These are phyloP conservation scores for Mythimna ferrago DNA, from an alignment of 2,888 invertebrate species.

Conservation along the genomic window DNA sequence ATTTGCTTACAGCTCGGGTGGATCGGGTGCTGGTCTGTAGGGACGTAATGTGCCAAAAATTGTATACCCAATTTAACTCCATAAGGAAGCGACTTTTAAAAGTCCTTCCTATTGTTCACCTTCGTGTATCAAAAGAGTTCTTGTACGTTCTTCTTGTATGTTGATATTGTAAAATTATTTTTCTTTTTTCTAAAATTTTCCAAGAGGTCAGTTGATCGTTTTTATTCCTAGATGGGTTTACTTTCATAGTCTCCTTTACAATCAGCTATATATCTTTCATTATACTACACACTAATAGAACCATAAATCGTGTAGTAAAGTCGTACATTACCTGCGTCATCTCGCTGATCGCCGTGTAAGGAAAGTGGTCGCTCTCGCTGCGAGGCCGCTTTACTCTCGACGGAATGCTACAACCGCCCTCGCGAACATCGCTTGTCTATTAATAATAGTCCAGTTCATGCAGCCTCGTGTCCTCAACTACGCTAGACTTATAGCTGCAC, in stretches of 20 bases:
- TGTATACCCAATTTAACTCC: no score
- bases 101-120: no score
- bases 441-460: slow-evolving; percentile 7
- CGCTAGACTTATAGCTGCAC: not conserved
- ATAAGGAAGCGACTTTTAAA: no score
- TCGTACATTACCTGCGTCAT: slow-evolving; percentile 26
- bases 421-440: slow-evolving; percentile 8
- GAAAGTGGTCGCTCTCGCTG: slow-evolving; percentile 34
- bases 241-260: not conserved
- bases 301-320: slow-evolving; percentile 23
- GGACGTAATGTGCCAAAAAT: no score
- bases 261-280: slow-evolving; percentile 1
- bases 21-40: no score
- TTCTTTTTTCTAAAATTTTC: not conserved
- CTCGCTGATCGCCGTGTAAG: slow-evolving; percentile 47
- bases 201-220: not conserved
- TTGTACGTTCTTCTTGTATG: no score
- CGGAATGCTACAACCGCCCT: slow-evolving; percentile 22
- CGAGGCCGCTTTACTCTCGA: slow-evolving; percentile 48
- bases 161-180: no score
- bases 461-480: not conserved
- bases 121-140: no score
- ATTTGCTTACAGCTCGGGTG: no score
- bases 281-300: slow-evolving; percentile 22
- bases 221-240: not conserved